Conservation (phyloP, 2,797 vertebrate species). For the Sebastes paucispinis region DNA sequence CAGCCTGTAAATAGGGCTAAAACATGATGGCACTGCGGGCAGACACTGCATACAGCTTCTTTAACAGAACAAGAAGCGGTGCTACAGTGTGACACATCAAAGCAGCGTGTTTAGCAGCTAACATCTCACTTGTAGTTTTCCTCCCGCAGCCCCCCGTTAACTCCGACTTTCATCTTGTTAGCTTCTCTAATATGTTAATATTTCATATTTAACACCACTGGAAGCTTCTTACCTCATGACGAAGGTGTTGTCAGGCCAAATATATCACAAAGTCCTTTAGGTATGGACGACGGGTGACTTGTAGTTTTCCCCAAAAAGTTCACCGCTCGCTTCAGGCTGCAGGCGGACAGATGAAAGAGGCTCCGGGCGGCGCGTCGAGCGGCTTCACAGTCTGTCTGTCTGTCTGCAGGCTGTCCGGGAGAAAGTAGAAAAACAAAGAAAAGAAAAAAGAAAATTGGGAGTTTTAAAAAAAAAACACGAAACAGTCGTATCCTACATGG, state of each 20-base stretch:
- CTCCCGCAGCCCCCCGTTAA: background rate
- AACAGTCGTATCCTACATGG: conserved; percentile 71
- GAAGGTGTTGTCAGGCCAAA: conserved; percentile 26
- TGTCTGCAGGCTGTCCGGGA: no score
- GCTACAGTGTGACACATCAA: background rate
- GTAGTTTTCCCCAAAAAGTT: conserved; percentile 67
- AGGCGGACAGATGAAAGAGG: conserved; percentile 59
- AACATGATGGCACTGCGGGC: background rate
- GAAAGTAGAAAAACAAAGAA: conserved; percentile 43
- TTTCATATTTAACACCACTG: background rate
- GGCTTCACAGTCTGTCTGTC: conserved; percentile 41
- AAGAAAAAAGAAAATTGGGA: conserved; percentile 48
- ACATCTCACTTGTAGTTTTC: background rate
- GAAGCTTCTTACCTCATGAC: conserved; percentile 80
- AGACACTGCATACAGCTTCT: background rate
- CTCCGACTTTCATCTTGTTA: conserved; percentile 22
- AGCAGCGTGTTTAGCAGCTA: conserved; percentile 10
- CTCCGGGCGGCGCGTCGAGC: conserved; percentile 29
- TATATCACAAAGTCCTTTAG: conserved; percentile 1
- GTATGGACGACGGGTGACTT: conserved; percentile 15
- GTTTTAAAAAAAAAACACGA: conserved; percentile 19
- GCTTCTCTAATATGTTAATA: background rate
- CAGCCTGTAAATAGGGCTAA: background rate
- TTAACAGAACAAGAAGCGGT: background rate
- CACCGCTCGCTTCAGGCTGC: conserved; percentile 47